These are phyloP conservation scores for Machimus atricapillus DNA, from an alignment of 2,888 invertebrate genomes.

Conservation along the genomic window DNA sequence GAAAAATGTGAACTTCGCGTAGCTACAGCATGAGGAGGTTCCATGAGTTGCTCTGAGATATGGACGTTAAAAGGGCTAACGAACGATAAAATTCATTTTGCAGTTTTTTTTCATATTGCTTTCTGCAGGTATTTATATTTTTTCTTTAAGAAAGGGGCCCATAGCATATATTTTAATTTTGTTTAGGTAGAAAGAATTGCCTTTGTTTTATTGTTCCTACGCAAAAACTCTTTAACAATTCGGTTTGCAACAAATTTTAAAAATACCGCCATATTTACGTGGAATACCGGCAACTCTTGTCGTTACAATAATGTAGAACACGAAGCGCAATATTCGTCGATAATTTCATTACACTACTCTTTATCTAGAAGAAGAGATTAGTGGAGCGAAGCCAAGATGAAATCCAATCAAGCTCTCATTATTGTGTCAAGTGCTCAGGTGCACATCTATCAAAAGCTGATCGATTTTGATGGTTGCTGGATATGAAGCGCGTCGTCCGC, in stretches of 20 bases:
- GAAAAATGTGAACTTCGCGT: slow-evolving; percentile 7
- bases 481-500: slow-evolving; percentile 4
- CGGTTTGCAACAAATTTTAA: neutral
- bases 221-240: neutral
- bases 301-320: neutral
- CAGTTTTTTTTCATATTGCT: neutral
- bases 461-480: slow-evolving; percentile 32
- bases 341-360: slow-evolving; percentile 28
- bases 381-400: slow-evolving; percentile 41
- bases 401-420: slow-evolving; percentile 51
- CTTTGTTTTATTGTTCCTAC: neutral
- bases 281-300: neutral
- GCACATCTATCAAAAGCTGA: slow-evolving; percentile 50
- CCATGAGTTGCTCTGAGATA: neutral
- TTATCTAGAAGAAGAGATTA: slow-evolving; percentile 25
- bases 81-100: neutral
- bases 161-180: neutral
- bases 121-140: neutral
- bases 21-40: neutral
- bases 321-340: neutral
- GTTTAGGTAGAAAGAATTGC: neutral
- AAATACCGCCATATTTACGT: neutral
- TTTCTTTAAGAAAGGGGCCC: neutral
- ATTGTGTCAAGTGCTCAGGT: slow-evolving; percentile 51
- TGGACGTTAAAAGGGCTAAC: neutral